Evolutionary conservation across 2,888 invertebrate genomes (phyloP).

Genomic region (Subacronicta megacephala): DNA sequence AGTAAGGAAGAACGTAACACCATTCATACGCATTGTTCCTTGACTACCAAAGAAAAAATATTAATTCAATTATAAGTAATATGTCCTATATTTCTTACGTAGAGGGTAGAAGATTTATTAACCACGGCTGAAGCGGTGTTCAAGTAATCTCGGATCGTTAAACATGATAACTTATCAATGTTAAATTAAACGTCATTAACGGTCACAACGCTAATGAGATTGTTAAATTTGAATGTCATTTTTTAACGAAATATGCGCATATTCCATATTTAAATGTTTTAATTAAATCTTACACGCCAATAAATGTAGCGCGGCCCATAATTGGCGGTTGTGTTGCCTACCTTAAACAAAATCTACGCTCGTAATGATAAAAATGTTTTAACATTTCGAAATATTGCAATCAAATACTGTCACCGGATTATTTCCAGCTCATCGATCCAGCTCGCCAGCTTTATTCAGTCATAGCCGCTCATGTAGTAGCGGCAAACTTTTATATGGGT

Average conservation of each 20-base stretch:
- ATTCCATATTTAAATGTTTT: slow-evolving; percentile 36
- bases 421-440: slow-evolving; percentile 42
- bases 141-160: no score
- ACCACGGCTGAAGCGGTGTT: no score
- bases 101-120: no score
- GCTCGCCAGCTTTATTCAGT: slow-evolving; percentile 29
- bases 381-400: slow-evolving; percentile 43
- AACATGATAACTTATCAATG: background rate
- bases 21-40: no score
- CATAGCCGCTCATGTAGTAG: slow-evolving; percentile 20
- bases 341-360: slow-evolving; percentile 27
- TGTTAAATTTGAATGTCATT: slow-evolving; percentile 12
- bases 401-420: slow-evolving; percentile 46
- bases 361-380: slow-evolving; percentile 39
- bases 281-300: slow-evolving; percentile 47
- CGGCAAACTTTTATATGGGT: slow-evolving; percentile 37
- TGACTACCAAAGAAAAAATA: no score
- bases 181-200: background rate
- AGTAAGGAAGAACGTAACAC: no score
- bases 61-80: no score
- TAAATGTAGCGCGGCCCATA: slow-evolving; percentile 35
- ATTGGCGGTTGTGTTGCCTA: slow-evolving; percentile 50
- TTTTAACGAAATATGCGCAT: slow-evolving; percentile 11
- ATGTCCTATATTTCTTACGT: no score
- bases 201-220: slow-evolving; percentile 7